Percentiles rank a stretch among this genome's conserved stretches.
Conservation (phyloP, 1,140 invertebrate species). For the Saccostrea echinata region DNA sequence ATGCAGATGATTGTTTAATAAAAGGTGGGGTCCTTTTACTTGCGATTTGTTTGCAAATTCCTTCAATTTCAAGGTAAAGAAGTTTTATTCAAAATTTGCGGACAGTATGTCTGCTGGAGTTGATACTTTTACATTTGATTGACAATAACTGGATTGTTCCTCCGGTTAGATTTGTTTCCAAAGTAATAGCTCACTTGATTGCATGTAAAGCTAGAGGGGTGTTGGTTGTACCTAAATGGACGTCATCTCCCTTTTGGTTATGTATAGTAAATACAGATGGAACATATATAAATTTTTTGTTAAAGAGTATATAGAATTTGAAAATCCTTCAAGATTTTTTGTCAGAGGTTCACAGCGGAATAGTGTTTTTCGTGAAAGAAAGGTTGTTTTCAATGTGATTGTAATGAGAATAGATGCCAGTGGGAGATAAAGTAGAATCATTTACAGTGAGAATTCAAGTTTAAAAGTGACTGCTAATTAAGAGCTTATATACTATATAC, state of each 20-base stretch:
- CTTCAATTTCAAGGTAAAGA: slow-evolving; percentile 27
- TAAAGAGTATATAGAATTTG: no score
- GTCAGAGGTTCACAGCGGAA: not conserved
- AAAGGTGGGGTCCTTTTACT: slow-evolving; percentile 44
- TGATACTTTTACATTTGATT: slow-evolving; percentile 48
- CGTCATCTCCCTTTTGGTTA: slow-evolving; percentile 38
- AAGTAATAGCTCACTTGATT: slow-evolving; percentile 12
- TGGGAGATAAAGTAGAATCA: no score
- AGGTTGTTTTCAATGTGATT: not conserved
- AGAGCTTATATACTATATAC: no score
- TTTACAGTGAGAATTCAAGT: no score
- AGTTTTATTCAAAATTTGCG: slow-evolving; percentile 50
- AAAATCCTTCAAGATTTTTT: not conserved
- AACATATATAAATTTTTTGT: no score
- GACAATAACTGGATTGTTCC: slow-evolving; percentile 55
- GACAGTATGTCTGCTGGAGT: slow-evolving; percentile 27
- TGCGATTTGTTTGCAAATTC: slow-evolving; percentile 50
- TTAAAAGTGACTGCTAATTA: no score
- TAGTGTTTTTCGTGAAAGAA: not conserved
- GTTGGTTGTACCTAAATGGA: slow-evolving; percentile 45
- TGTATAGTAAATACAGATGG: no score
- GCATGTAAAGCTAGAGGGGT: not conserved
- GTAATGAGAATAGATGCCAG: not conserved
- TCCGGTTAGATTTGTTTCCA: slow-evolving; percentile 11
- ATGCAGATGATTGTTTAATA: slow-evolving; percentile 45